Percentiles rank a stretch among this genome's conserved stretches.
phyloP scores from a whole-genome alignment of 2,888 invertebrate species.

The Acanthosoma haemorrhoidale region DNA sequence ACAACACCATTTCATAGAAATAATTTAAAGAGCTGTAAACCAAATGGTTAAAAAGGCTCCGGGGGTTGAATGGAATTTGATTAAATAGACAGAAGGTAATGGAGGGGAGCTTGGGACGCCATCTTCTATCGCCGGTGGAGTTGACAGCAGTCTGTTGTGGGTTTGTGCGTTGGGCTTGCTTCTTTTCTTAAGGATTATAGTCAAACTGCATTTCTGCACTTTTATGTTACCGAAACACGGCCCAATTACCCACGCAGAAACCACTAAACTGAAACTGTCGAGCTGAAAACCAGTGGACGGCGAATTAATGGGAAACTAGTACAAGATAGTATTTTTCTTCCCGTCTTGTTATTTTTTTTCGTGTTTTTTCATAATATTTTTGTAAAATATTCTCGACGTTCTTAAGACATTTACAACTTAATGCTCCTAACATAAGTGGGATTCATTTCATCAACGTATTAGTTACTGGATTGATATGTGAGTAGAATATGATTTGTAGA shows the following conservation, averaged over 20 bases:
- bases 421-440: not conserved
- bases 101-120: slow-evolving; percentile 22
- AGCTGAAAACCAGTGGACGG: too few relatives aligned
- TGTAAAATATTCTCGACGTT: not conserved
- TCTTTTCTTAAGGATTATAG: too few relatives aligned
- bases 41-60: not conserved
- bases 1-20: too few relatives aligned
- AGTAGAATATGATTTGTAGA: not conserved
- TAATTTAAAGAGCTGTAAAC: not conserved
- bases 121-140: slow-evolving; percentile 23
- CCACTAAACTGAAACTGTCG: too few relatives aligned
- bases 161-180: slow-evolving; percentile 16
- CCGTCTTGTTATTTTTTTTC: not conserved
- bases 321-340: not conserved
- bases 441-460: not conserved
- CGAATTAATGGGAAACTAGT: not conserved
- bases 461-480: not conserved
- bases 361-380: not conserved
- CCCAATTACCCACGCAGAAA: too few relatives aligned
- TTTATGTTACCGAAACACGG: too few relatives aligned
- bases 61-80: not conserved
- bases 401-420: not conserved
- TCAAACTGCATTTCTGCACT: too few relatives aligned
- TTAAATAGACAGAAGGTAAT: not conserved
- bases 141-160: slow-evolving; percentile 21